Base-by-base conservation (phyloP, 2,888 invertebrate genomes). In the Lumbricus terrestris region DNA sequence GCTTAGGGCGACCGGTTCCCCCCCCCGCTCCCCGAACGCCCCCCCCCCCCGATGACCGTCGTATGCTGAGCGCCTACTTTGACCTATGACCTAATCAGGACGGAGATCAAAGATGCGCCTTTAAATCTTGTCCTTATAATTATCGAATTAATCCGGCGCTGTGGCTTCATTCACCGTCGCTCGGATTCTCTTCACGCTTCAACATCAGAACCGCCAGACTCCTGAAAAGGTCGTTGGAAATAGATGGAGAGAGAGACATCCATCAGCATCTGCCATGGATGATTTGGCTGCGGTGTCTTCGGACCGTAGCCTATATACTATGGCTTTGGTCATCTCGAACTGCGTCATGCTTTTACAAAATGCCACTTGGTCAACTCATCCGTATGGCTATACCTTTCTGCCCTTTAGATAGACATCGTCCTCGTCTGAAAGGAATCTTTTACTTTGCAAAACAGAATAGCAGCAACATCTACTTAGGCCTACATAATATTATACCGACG, bases 141-240 rank as follows among this genome's bases (percentile, higher is more conserved):
- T 69, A 69, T 69, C 69, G 69, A 69, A 69, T 69, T 69, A 69
- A 69, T 69, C 69, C n/a, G n/a, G 69, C 69, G n/a, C 69, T n/a
- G 69, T 69, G n/a, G 69, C 69, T 69, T 69, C 69, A 69, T 29
- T 69, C 69, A 23, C 54, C 54, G 23, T 54, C 23, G 29, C 54
- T 23, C 29, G 1, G 29, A n/a, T 29, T n/a, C n/a, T 69, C 11
- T 69, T n/a, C 69, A 29, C 29, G 29, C 69, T 11, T 5, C n/a
- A 11, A 11, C 69, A 6, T 69, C 69, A 69, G 69, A 69, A 69
- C 69, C n/a, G 69, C 69, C 69, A 69, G n/a, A 0, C 69, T 69
- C 69, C n/a, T 69, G 69, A n/a, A n/a, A n/a, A 69, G 69, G 29
- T 69, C n/a, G 29, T 29, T 69, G 69, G 69, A n/a, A 69, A 40